A percentile compares a stretch with the other conserved stretches of the same genome.
Evolutionary conservation across 2,888 invertebrate genomes (phyloP).

Genomic region (Coleophora flavipennella): DNA sequence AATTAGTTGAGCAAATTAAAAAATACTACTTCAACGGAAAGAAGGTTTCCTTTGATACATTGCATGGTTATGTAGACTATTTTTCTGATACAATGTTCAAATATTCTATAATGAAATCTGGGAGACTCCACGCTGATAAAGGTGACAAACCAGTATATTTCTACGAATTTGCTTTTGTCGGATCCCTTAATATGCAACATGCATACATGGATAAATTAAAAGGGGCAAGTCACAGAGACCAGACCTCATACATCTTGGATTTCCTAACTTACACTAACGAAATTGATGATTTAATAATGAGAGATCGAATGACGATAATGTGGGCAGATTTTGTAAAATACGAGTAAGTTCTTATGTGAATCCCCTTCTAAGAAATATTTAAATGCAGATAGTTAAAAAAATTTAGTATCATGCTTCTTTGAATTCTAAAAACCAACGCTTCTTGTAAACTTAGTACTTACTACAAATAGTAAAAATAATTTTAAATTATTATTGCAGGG

Average conservation of each 20-base stretch:
- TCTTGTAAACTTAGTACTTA: too few species aligned
- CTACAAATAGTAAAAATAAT: too few species aligned
- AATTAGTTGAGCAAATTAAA: constrained; percentile 32
- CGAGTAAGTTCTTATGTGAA: constrained; percentile 36
- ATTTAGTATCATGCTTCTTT: too few species aligned
- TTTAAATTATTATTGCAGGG: constrained; percentile 35
- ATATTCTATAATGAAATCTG: constrained; percentile 48
- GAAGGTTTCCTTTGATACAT: constrained; percentile 30
- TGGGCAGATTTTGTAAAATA: constrained; percentile 57
- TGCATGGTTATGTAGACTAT: constrained; percentile 47
- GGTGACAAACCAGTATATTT: constrained; percentile 38
- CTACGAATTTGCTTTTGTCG: constrained; percentile 55
- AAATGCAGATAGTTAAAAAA: too few species aligned
- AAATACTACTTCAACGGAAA: constrained; percentile 44
- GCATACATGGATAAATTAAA: constrained; percentile 43
- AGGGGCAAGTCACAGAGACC: constrained; percentile 61
- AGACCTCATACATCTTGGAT: constrained; percentile 51
- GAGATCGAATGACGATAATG: constrained; percentile 52
- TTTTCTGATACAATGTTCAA: constrained; percentile 62
- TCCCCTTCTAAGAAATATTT: too few species aligned
- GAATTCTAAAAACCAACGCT: too few species aligned
- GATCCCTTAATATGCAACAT: constrained; percentile 46
- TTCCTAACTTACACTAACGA: constrained; percentile 42
- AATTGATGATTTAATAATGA: constrained; percentile 42
- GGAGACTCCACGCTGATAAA: constrained; percentile 35